A percentile compares a stretch with the other conserved stretches of the same genome.
Evolutionary conservation across 2,797 vertebrate species (phyloP).

Genomic region (Coreius guichenoti): DNA sequence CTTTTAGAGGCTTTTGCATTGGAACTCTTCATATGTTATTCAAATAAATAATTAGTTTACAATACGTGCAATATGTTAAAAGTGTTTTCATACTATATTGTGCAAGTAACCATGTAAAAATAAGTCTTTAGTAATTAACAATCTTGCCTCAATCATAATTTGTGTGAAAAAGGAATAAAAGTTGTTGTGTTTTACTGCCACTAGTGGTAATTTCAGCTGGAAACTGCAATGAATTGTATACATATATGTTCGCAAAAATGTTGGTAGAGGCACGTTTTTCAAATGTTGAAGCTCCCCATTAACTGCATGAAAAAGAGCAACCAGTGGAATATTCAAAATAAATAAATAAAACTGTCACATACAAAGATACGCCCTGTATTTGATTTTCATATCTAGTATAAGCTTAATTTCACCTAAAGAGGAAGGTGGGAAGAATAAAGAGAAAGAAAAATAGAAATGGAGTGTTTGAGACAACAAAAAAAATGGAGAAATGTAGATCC

Average conservation of each 20-base stretch:
- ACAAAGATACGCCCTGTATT: not conserved
- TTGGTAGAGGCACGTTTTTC: not conserved
- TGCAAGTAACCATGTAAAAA: not conserved
- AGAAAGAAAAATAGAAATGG: not conserved
- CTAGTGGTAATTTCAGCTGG: not conserved
- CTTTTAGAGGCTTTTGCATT: too few species aligned
- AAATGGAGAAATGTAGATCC: not conserved
- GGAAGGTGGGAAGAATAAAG: not conserved
- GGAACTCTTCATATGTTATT: not conserved
- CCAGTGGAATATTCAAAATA: not conserved
- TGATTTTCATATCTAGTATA: not conserved
- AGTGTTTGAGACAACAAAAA: not conserved
- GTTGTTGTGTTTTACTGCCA: not conserved
- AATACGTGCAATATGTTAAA: not conserved
- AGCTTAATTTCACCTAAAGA: not conserved
- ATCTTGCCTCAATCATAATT: not conserved
- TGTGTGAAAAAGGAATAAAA: not conserved
- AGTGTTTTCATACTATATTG: not conserved
- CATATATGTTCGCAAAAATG: not conserved
- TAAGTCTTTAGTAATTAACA: not conserved
- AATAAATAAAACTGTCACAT: not conserved
- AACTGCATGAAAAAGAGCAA: not conserved
- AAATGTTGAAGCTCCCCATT: not conserved
- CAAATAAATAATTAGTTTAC: not conserved
- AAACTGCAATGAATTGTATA: not conserved